phyloP scores from a whole-genome alignment of 2,113 vertebrate genomes.

The Silurus meridionalis region DNA sequence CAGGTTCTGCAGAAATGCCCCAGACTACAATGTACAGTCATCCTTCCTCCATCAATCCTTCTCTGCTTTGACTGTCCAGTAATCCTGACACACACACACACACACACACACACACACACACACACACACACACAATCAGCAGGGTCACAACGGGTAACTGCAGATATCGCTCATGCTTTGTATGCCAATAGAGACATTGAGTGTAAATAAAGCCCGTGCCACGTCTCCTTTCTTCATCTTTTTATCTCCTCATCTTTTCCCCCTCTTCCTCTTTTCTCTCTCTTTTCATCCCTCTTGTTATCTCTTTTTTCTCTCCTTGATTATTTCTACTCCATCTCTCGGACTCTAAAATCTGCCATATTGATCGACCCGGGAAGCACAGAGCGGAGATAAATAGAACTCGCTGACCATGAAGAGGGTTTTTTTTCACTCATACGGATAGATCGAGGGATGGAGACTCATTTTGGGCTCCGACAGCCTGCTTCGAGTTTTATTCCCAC shows the following conservation, averaged over 20 bases:
- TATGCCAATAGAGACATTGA: constrained; percentile 34
- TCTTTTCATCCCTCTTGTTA: constrained; percentile 27
- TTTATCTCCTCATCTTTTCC: constrained; percentile 57
- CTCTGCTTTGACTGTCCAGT: constrained; percentile 8
- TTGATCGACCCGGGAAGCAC: constrained; percentile 66
- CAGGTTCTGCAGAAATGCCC: background rate
- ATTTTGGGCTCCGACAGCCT: constrained; percentile 47
- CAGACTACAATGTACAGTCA: background rate
- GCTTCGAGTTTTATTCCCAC: constrained; percentile 28
- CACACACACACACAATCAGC: constrained; percentile 37
- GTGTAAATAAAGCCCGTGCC: constrained; percentile 42
- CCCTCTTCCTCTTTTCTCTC: background rate
- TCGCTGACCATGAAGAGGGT: constrained; percentile 62
- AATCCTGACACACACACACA: background rate
- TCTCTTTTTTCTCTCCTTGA: constrained; percentile 40
- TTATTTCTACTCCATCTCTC: constrained; percentile 66
- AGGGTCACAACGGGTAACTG: constrained; percentile 12
- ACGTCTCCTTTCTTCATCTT: constrained; percentile 22
- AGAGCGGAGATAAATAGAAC: constrained; percentile 69
- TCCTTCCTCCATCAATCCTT: constrained; percentile 2
- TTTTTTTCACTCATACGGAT: constrained; percentile 58
- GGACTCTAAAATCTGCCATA: constrained; percentile 61
- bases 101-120: constrained; percentile 18
- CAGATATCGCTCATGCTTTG: constrained; percentile 36
- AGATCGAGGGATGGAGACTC: constrained; percentile 57